Base-by-base conservation (phyloP, 2,888 invertebrate species). In the Urechis unicinctus region DNA sequence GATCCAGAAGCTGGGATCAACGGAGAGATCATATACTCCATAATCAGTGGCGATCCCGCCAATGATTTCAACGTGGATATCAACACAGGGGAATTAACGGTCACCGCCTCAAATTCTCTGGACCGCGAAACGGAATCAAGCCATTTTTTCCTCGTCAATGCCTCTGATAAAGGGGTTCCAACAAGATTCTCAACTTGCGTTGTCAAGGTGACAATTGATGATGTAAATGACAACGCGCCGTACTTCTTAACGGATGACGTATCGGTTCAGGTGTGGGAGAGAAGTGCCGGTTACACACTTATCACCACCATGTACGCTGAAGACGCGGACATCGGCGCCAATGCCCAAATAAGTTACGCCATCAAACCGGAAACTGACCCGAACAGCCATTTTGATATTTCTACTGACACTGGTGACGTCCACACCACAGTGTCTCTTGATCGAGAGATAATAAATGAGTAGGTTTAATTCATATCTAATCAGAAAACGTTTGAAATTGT, bases 211-310 rank as follows among this genome's bases (percentile, higher is more conserved):
- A 30, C 42, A n/a, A 13, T 58, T 1, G 48, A 46, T 26, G 71
- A 71, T 53, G 25, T 68, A 4, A 71, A 71, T 53, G 71, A 71
- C 54, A 69, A 68, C 43, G 50, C 62, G 1, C 70, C 71, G 1
- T 49, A 52, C 2, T 67, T 69, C 50, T 49, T 49, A 5, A 64
- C 62, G 1, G 31, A 51, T 4, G 45, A 59, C 50, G 62, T 66
- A 44, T 59, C 66, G 6, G 55, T 67, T 13, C 57, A 53, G 4
- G 42, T 69, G 2, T 13, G 48, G 3, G 70, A 70, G 55, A 51
- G 62, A 31, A 54, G 59, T 6, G 42, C 64, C 2, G 47, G 64
- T 4, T 61, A 62, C n/a, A 65, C 65, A 13, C 45, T 56, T 0
- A 54, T 70, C 4, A 62, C 65, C 2, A 63, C 62, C 3, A 60